Conservation (phyloP, 2,797 vertebrate genomes). For the Galaxias olidus region DNA sequence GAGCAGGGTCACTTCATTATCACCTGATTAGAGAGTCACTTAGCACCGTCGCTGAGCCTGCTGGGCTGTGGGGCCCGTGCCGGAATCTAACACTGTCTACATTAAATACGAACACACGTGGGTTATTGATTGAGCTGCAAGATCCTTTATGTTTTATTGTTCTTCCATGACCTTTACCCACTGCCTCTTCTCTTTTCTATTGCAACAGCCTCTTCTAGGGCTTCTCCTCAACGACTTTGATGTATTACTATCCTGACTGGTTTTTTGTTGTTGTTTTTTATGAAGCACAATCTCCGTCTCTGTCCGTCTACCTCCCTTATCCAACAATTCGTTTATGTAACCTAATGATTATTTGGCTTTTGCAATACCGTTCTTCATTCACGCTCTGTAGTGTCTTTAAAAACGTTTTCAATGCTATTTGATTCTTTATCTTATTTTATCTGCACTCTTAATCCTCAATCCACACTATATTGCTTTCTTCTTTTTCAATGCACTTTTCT, state of each 20-base stretch:
- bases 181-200: too few relatives aligned
- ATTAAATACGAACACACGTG: background rate
- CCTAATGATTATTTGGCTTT: too few relatives aligned
- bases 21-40: constrained; percentile 25
- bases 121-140: too few relatives aligned
- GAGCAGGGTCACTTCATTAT: constrained; percentile 25
- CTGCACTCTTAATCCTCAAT: background rate
- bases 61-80: background rate
- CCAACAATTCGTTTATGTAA: too few relatives aligned
- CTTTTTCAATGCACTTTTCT: background rate
- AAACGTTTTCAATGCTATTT: too few relatives aligned
- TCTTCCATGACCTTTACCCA: too few relatives aligned
- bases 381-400: too few relatives aligned
- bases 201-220: background rate
- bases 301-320: background rate
- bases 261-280: background rate
- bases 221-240: background rate
- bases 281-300: background rate
- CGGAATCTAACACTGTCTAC: constrained; percentile 8
- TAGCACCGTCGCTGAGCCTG: constrained; percentile 9
- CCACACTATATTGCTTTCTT: background rate
- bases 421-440: background rate
- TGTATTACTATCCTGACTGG: background rate
- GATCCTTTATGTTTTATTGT: too few relatives aligned
- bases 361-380: too few relatives aligned